Conservation (phyloP, 2,113 vertebrate genomes). For the Dasyornis broadbenti region DNA sequence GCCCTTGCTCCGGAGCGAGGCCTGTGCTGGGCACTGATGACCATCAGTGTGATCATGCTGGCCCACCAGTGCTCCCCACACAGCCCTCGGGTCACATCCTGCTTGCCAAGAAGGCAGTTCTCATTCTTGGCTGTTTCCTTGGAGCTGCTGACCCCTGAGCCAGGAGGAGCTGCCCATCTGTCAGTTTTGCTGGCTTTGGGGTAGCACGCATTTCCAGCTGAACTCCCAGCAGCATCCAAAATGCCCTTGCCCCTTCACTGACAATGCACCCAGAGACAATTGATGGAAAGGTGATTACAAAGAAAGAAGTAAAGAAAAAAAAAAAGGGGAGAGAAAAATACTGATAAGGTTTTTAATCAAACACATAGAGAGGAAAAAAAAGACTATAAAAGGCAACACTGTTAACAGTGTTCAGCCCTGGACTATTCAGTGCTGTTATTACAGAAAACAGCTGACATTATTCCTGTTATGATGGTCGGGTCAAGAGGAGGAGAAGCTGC, state of each 20-base stretch:
- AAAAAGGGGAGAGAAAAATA: not conserved
- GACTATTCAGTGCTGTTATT: not conserved
- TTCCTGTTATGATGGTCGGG: not conserved
- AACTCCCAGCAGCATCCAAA: not conserved
- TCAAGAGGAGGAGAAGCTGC: not conserved
- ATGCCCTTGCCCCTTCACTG: not conserved
- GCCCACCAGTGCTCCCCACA: not conserved
- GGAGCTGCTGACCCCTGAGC: fast-evolving
- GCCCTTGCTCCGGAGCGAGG: not conserved
- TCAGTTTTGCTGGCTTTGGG: fast-evolving
- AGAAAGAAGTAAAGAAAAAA: not conserved
- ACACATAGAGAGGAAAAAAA: fast-evolving
- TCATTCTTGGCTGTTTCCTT: not conserved
- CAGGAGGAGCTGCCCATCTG: not conserved
- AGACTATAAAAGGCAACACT: not conserved
- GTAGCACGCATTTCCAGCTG: not conserved
- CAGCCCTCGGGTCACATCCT: fast-evolving
- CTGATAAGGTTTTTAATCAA: not conserved
- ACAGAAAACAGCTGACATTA: not conserved
- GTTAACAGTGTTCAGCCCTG: not conserved
- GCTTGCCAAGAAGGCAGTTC: fast-evolving
- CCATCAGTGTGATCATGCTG: fast-evolving
- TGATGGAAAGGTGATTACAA: not conserved
- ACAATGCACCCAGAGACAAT: not conserved
- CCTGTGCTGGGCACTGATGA: fast-evolving